A percentile compares a stretch with the other conserved stretches of the same genome.
These are phyloP conservation scores for Dynastes grantii DNA, from an alignment of 2,888 invertebrate genomes.

Conservation along the genomic window DNA sequence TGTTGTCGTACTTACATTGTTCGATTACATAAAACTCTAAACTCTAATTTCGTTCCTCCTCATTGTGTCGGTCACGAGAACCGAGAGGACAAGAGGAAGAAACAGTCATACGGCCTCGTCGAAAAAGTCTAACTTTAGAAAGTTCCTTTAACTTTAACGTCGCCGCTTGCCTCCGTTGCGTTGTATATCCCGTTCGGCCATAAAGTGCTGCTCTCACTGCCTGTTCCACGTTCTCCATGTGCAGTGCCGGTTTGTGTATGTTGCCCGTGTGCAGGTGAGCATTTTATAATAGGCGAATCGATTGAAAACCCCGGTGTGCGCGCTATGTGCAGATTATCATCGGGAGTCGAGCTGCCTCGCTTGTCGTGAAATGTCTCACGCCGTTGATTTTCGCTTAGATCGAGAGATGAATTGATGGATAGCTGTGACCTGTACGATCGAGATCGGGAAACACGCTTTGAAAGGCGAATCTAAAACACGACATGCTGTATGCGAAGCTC, in stretches of 20 bases:
- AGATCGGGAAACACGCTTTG: conserved; percentile 35
- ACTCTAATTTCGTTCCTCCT: conserved; percentile 39
- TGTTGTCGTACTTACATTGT: conserved; percentile 35
- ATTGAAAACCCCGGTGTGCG: conserved; percentile 53
- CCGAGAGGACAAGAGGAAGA: background rate
- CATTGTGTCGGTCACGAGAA: conserved; percentile 41
- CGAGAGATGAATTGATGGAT: conserved; percentile 48
- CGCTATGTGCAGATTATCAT: conserved; percentile 58
- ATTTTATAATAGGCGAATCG: conserved; percentile 57
- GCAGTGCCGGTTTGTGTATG: conserved; percentile 13
- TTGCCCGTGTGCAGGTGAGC: conserved; percentile 53
- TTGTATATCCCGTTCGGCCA: conserved; percentile 3
- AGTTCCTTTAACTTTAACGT: conserved; percentile 3
- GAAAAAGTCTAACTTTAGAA: conserved; percentile 41
- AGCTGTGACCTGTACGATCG: conserved; percentile 39
- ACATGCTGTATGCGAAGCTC: background rate
- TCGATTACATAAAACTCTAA: conserved; percentile 41
- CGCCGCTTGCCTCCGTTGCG: background rate
- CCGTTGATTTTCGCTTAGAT: conserved; percentile 55
- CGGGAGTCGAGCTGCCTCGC: conserved; percentile 52
- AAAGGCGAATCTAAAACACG: conserved; percentile 33
- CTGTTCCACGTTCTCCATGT: conserved; percentile 33
- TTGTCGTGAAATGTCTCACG: conserved; percentile 62
- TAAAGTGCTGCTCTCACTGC: background rate
- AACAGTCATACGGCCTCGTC: background rate